Evolutionary conservation across 2,888 invertebrate genomes (phyloP).

Genomic region (Phymatocera aterrima): DNA sequence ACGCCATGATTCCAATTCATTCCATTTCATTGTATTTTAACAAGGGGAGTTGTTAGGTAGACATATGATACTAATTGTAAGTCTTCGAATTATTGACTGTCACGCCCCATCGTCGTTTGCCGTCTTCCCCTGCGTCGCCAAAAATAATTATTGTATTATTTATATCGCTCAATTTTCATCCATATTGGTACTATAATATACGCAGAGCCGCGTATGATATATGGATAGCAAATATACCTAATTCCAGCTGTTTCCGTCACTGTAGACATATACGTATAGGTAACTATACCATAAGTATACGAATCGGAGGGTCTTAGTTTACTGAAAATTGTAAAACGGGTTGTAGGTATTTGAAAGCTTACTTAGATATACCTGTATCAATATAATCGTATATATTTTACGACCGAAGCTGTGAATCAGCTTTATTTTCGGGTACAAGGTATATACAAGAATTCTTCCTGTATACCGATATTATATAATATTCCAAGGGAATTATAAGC

Average conservation of each 20-base stretch:
- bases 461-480: too few species aligned
- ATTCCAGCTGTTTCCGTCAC: too few species aligned
- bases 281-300: background rate
- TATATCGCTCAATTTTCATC: background rate
- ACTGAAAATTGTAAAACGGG: background rate
- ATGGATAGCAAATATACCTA: too few species aligned
- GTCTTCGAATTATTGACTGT: slow-evolving; percentile 15
- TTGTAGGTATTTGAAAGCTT: slow-evolving; percentile 7
- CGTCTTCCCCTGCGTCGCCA: background rate
- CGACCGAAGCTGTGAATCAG: slow-evolving; percentile 2
- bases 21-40: too few species aligned
- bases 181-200: too few species aligned
- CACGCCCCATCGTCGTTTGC: background rate
- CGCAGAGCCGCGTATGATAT: too few species aligned
- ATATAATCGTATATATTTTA: background rate
- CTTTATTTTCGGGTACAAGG: background rate
- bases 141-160: background rate
- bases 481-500: background rate
- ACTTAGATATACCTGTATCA: background rate
- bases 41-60: too few species aligned
- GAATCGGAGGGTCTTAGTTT: background rate
- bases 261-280: background rate
- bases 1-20: too few species aligned
- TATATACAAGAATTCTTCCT: background rate
- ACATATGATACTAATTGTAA: too few species aligned